Evolutionary conservation across 2,113 vertebrate species (phyloP).

Genomic region (Mustelus asterias): DNA sequence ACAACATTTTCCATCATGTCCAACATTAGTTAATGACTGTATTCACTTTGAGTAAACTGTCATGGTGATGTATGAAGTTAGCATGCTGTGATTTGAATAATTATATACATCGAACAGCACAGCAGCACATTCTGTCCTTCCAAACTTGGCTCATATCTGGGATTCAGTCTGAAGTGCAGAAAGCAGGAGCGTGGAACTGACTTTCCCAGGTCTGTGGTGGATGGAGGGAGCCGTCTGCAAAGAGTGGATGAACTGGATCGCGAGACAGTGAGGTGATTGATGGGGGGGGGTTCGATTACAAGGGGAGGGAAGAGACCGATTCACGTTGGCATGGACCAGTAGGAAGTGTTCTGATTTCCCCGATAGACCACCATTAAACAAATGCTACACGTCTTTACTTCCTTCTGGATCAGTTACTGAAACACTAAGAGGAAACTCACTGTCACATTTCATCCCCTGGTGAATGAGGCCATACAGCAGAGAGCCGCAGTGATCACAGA

Average conservation of each 20-base stretch:
- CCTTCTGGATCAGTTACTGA: neutral
- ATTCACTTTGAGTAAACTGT: neutral
- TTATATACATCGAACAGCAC: neutral
- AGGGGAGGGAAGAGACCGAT: neutral
- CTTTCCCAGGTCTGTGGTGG: neutral
- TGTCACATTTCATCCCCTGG: slow-evolving; percentile 99
- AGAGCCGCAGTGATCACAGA: slow-evolving; percentile 93
- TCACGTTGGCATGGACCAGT: neutral
- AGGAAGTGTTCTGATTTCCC: neutral
- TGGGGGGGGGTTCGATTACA: neutral
- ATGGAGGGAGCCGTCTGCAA: neutral
- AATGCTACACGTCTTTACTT: too few species aligned
- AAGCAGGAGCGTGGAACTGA: neutral
- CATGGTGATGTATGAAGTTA: neutral
- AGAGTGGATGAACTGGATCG: neutral
- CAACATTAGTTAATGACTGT: neutral
- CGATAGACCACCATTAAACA: neutral
- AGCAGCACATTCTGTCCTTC: neutral
- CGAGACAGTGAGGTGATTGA: neutral
- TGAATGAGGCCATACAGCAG: slow-evolving; percentile 93
- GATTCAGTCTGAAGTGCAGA: neutral
- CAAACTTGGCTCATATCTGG: neutral
- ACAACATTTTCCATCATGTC: slow-evolving; percentile 3
- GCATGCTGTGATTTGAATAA: neutral
- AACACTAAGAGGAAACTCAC: slow-evolving; percentile 63